Evolutionary conservation across 1,140 invertebrate species (phyloP), one percentile per base, ranked within the genome.

Genomic region (Mesaphorura yosii): DNA sequence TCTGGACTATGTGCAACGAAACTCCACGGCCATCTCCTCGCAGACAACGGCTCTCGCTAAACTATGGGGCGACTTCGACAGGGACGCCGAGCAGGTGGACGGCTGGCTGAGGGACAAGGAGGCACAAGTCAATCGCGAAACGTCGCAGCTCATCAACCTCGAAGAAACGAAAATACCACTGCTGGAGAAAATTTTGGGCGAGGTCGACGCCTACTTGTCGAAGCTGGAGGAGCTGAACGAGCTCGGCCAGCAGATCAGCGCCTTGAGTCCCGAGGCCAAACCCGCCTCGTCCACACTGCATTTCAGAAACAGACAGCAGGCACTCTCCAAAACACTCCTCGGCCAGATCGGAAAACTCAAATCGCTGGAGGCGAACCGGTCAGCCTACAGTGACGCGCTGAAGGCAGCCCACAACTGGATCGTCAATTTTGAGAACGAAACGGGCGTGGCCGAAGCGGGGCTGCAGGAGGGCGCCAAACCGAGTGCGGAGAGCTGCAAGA

Each of bases 61-160:
- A 37, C 71, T 86, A 5, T 90, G 87, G 83, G 76, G 83, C 55
- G 6, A 25, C 6, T 57, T 40, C 31, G 51, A 55, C 22, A 67
- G 71, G 2, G 69, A 79, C 17, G 80, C 82, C 46, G 88, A 93
- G 62, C 78, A 76, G 53, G 74, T 92, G 7, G 76, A 80, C 1
- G 73, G 79, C 1, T 91, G 86, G 86, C 67, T 96, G n/a, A 88
- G 87, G 66, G 82, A 86, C 45, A 82, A 81, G 55, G 90, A 96
- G 72, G 79, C 78, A 45, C 80, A 76, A 66, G 78, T 88, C 1
- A 77, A 86, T 65, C 69, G 72, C 34, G 85, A 89, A 66, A 80
- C 82, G 12, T 76, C 78, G 5, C 76, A 73, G 38, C 77, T 86
- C 62, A 69, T 86, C 45, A 69, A 85, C 65, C 64, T 88, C 3